A percentile compares a stretch with the other conserved stretches of the same genome.
Conservation (phyloP, 30 jellyfish, hydroid and myxozoan genomes). For the Pseudorhiza aurosa region DNA sequence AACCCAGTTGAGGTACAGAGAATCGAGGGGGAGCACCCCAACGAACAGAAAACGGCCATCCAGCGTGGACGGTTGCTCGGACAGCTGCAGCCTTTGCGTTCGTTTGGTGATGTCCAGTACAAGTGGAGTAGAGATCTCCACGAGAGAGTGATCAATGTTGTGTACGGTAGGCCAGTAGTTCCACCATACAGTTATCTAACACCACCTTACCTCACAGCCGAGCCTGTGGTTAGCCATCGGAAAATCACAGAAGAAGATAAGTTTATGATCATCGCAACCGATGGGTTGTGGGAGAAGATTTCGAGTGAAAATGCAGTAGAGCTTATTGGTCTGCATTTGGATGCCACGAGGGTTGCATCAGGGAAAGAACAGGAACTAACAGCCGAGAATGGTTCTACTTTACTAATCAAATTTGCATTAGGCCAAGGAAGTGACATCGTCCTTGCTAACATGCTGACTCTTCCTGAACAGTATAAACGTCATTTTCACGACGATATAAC, state of each 20-base stretch:
- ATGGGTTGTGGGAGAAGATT: constrained; percentile 94
- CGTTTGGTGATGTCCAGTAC: constrained; percentile 95
- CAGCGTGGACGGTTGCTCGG: constrained; percentile 85
- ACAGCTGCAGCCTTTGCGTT: constrained; percentile 92
- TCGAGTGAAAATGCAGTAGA: constrained; percentile 88
- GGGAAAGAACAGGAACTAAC: background rate
- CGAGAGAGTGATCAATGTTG: constrained; percentile 73
- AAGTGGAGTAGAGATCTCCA: constrained; percentile 92
- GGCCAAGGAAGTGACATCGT: constrained; percentile 66
- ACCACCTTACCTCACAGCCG: constrained; percentile 96
- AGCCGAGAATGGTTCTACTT: constrained; percentile 86
- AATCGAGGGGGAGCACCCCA: constrained; percentile 80
- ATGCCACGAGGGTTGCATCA: constrained; percentile 16
- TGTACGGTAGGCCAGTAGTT: constrained; percentile 91
- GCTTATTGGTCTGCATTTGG: constrained; percentile 73
- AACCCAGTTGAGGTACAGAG: constrained; percentile 75
- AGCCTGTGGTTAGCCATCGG: constrained; percentile 79
- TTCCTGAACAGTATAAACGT: constrained; percentile 75
- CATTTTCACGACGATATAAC: constrained; percentile 94
- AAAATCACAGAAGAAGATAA: constrained; percentile 65
- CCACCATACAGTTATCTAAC: constrained; percentile 66
- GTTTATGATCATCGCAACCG: constrained; percentile 86
- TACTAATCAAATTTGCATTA: constrained; percentile 77
- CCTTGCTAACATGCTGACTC: constrained; percentile 59
- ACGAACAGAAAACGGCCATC: constrained; percentile 68